Percentiles rank a stretch among this genome's conserved stretches.
phyloP scores from a whole-genome alignment of 2,888 invertebrate species.

The Drosophila imparisetae region DNA sequence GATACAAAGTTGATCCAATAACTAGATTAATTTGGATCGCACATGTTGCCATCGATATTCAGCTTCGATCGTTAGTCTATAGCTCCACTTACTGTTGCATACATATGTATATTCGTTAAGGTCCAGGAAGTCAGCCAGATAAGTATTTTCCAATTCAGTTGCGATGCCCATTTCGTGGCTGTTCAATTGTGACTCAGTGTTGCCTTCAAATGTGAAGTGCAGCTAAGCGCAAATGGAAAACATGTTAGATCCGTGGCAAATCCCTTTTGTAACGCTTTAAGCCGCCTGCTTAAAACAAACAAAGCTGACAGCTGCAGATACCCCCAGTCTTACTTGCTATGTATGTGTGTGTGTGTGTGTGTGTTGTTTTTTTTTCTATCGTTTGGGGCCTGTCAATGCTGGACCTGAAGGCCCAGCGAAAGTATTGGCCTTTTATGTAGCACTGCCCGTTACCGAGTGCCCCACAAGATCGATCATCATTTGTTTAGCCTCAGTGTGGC shows the following conservation, averaged over 20 bases:
- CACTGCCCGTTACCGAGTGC: slow-evolving; percentile 41
- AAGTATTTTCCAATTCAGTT: slow-evolving; percentile 1
- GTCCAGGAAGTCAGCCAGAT: neutral
- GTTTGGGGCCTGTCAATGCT: slow-evolving; percentile 41
- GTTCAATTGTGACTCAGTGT: neutral
- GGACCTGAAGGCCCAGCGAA: slow-evolving; percentile 54
- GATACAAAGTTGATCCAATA: neutral
- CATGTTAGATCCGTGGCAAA: slow-evolving; percentile 75
- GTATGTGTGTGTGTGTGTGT: neutral
- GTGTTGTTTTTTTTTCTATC: slow-evolving; percentile 4
- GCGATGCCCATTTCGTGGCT: slow-evolving; percentile 4
- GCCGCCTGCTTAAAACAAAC: slow-evolving; percentile 71
- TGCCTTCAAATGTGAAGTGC: slow-evolving; percentile 35
- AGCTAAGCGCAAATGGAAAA: slow-evolving; percentile 61
- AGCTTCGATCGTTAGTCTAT: neutral
- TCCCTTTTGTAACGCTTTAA: slow-evolving; percentile 77
- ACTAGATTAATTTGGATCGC: neutral
- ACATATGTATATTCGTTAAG: neutral
- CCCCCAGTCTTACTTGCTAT: slow-evolving; percentile 11
- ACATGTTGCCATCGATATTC: neutral
- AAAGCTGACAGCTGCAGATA: slow-evolving; percentile 70
- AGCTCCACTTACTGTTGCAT: neutral
- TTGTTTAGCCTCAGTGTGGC: slow-evolving; percentile 75
- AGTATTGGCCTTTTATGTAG: slow-evolving; percentile 70
- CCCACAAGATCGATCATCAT: slow-evolving; percentile 79